Evolutionary conservation across 2,888 invertebrate species (phyloP).

Genomic region (Phyllotreta cruciferae): DNA sequence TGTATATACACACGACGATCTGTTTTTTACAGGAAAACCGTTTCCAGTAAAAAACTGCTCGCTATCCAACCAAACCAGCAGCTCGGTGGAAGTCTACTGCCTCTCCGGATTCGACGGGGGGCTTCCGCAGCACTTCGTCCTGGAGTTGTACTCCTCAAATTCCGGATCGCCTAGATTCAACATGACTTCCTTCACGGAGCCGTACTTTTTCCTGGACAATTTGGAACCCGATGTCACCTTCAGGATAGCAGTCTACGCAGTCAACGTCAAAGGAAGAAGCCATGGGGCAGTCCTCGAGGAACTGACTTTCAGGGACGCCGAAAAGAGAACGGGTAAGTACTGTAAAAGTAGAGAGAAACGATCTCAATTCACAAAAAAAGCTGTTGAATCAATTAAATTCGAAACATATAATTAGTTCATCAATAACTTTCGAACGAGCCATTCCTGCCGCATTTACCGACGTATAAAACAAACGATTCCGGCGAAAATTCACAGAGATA

Average conservation of each 20-base stretch:
- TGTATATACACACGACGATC: background rate
- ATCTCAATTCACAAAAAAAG: constrained; percentile 4
- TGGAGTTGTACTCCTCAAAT: constrained; percentile 73
- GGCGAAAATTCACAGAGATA: too few relatives aligned
- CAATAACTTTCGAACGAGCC: too few relatives aligned
- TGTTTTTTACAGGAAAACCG: constrained; percentile 72
- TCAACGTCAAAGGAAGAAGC: constrained; percentile 84
- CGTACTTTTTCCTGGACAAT: constrained; percentile 78
- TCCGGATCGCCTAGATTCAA: constrained; percentile 65
- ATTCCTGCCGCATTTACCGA: too few relatives aligned
- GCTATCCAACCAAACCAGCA: constrained; percentile 83
- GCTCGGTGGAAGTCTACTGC: constrained; percentile 79
- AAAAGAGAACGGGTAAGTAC: constrained; percentile 74
- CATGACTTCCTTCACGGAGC: constrained; percentile 70
- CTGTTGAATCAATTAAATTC: background rate
- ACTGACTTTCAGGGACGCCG: constrained; percentile 80
- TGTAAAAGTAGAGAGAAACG: background rate
- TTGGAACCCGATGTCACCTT: constrained; percentile 82
- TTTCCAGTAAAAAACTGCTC: constrained; percentile 86
- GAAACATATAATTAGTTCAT: too few relatives aligned
- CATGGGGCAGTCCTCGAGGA: constrained; percentile 75
- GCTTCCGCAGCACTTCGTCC: constrained; percentile 83
- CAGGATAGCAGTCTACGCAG: constrained; percentile 77
- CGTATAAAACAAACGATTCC: background rate
- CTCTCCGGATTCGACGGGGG: constrained; percentile 88